Evolutionary conservation across 2,797 vertebrate genomes (phyloP).

Genomic region (Sciaenops ocellatus): DNA sequence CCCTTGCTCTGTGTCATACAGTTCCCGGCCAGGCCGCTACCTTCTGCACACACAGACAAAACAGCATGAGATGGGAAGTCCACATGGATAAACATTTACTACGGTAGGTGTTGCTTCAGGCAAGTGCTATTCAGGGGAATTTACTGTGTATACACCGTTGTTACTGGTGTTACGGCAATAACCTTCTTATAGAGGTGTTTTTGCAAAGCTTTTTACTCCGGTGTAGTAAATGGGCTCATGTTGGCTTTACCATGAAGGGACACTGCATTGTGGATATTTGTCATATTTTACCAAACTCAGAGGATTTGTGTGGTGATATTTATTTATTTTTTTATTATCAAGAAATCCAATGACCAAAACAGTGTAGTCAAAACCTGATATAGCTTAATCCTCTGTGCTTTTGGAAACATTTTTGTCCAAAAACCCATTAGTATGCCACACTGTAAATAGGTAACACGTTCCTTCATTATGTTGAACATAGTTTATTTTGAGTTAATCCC

Average conservation of each 20-base stretch:
- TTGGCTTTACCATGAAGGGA: conserved; percentile 36
- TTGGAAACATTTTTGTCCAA: not conserved
- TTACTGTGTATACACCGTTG: conserved; percentile 73
- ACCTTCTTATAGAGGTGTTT: conserved; percentile 73
- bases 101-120: conserved; percentile 82
- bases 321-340: not conserved
- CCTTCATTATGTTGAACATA: not conserved
- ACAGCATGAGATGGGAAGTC: conserved; percentile 86
- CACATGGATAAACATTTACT: conserved; percentile 87
- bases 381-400: not conserved
- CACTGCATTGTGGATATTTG: conserved; percentile 15
- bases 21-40: conserved; percentile 78
- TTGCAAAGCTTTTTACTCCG: conserved; percentile 55
- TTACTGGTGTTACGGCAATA: conserved; percentile 71
- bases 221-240: conserved; percentile 51
- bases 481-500: not conserved
- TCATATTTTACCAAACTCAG: conserved; percentile 32
- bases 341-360: not conserved
- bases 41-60: conserved; percentile 81
- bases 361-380: not conserved
- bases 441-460: not conserved
- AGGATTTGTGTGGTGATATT: not conserved
- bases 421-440: not conserved
- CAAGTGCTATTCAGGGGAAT: conserved; percentile 78
- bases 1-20: conserved; percentile 80